phyloP scores from a whole-genome alignment of 2,888 invertebrate genomes.

The Gordius sp. region DNA sequence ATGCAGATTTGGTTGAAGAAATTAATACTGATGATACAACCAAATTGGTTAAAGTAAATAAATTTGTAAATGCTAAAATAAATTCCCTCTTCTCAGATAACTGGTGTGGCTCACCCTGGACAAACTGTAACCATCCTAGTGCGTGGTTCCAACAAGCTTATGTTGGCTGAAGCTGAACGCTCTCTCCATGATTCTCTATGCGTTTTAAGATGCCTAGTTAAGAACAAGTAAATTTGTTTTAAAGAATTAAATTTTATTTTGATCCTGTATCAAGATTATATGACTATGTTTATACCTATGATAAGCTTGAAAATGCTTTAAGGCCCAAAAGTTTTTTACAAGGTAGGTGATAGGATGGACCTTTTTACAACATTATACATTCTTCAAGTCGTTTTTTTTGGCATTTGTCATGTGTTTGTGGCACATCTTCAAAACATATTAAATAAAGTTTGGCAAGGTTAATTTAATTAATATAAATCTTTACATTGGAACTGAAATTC shows the following conservation, averaged over 20 bases:
- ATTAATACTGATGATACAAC: constrained; percentile 51
- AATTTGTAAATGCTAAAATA: not conserved
- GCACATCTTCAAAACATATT: too few species aligned
- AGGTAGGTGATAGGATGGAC: too few species aligned
- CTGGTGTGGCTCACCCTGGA: constrained; percentile 58
- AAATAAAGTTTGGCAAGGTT: too few species aligned
- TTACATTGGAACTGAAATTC: too few species aligned
- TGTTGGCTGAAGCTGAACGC: constrained; percentile 62
- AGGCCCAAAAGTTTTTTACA: too few species aligned
- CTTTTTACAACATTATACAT: too few species aligned
- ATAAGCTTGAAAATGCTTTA: too few species aligned
- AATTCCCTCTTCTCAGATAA: constrained; percentile 36
- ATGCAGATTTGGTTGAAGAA: constrained; percentile 78
- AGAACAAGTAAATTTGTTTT: constrained; percentile 37
- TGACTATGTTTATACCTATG: too few species aligned
- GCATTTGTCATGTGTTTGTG: too few species aligned
- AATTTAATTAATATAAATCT: too few species aligned
- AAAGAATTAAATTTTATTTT: not conserved
- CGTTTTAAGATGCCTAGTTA: constrained; percentile 79
- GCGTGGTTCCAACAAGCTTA: constrained; percentile 59
- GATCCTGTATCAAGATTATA: too few species aligned
- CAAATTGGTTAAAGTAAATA: constrained; percentile 54
- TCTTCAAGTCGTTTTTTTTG: too few species aligned
- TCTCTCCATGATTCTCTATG: constrained; percentile 71
- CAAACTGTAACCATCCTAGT: constrained; percentile 71